phyloP scores from a whole-genome alignment of 2,888 invertebrate genomes.

The Caenorhabditis becei region DNA sequence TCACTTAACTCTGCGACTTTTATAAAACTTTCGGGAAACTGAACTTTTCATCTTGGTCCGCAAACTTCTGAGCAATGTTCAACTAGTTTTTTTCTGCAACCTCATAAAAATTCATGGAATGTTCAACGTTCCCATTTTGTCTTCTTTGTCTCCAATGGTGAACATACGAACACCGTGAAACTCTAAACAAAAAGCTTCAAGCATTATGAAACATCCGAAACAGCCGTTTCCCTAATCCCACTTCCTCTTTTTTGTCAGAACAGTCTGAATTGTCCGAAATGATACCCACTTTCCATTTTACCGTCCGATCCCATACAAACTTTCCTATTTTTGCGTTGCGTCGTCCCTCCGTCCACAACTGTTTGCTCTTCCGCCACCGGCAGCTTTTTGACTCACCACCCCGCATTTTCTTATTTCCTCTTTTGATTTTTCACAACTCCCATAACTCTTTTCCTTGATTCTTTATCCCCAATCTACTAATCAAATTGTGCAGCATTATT shows the following conservation, averaged over 20 bases:
- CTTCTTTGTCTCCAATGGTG: no score
- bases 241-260: constrained; percentile 13
- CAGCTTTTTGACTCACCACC: constrained; percentile 37
- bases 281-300: constrained; percentile 48
- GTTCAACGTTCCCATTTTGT: no score
- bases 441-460: not conserved
- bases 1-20: no score
- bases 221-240: not conserved
- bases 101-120: no score
- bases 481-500: not conserved
- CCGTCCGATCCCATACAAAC: constrained; percentile 25
- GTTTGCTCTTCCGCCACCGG: constrained; percentile 53
- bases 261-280: constrained; percentile 45
- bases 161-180: no score
- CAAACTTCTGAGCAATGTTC: no score
- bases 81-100: no score
- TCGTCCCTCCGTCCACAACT: constrained; percentile 45
- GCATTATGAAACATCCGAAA: no score
- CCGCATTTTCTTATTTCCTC: constrained; percentile 40
- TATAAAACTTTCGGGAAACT: no score
- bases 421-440: constrained; percentile 36
- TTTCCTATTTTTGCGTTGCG: constrained; percentile 46
- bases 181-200: not conserved
- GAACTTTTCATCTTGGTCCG: no score
- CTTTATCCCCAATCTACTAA: not conserved